Conservation (phyloP, 2,797 vertebrate genomes). For the Oophaga sylvatica region DNA sequence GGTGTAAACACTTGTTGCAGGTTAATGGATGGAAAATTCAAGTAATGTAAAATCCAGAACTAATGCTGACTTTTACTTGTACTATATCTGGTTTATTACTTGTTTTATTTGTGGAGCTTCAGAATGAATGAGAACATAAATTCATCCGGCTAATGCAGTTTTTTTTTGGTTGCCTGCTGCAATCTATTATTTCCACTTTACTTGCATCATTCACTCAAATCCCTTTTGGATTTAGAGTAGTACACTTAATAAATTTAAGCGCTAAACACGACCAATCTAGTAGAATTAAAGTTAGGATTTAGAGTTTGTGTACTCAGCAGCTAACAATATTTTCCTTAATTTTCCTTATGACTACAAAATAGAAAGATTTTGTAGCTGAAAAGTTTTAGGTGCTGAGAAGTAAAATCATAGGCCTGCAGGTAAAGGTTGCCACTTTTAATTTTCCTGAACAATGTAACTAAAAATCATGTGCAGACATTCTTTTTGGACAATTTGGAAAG, state of each 20-base stretch:
- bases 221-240: not conserved
- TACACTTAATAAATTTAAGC: not conserved
- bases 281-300: not conserved
- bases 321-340: not conserved
- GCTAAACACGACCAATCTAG: not conserved
- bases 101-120: constrained; percentile 26
- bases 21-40: not conserved
- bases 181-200: constrained; percentile 44
- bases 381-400: too few species aligned
- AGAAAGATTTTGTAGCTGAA: too few species aligned
- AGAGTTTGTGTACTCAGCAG: too few species aligned
- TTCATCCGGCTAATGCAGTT: constrained; percentile 37
- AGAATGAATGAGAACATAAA: constrained; percentile 24
- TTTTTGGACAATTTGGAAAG: too few species aligned
- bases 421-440: too few species aligned
- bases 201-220: constrained; percentile 26
- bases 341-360: not conserved
- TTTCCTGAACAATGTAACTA: too few species aligned
- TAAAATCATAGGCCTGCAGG: too few species aligned
- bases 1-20: not conserved
- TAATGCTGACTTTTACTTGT: not conserved
- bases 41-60: not conserved
- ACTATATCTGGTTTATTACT: not conserved
- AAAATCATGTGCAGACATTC: too few species aligned
- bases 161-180: constrained; percentile 37